These are phyloP conservation scores for Gorsachius magnificus DNA, from an alignment of 2,797 vertebrate species.

Conservation along the genomic window DNA sequence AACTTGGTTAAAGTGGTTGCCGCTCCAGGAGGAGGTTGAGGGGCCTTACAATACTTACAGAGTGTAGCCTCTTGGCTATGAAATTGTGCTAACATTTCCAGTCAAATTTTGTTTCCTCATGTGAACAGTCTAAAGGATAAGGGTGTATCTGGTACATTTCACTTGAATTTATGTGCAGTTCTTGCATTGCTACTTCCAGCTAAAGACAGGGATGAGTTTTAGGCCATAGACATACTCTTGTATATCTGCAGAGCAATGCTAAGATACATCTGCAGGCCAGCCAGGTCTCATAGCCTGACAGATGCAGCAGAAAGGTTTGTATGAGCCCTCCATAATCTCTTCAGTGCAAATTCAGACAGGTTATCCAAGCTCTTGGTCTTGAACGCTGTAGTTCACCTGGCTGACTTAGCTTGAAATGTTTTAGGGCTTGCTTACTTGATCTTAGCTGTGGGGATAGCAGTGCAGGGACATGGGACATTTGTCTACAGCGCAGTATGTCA, in stretches of 20 bases:
- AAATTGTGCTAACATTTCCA: background rate
- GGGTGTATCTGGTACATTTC: background rate
- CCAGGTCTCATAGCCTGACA: background rate
- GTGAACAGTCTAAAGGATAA: background rate
- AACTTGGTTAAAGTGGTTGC: background rate
- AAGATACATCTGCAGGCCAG: background rate
- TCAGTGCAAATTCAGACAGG: background rate
- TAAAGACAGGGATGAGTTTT: background rate
- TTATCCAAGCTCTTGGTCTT: background rate
- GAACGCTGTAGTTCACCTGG: background rate
- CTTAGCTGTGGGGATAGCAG: background rate
- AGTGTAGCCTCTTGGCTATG: background rate
- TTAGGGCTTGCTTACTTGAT: background rate
- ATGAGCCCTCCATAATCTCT: background rate
- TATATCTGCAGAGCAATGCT: background rate
- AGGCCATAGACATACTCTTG: background rate
- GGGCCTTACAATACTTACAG: accelerated
- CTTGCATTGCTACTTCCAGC: background rate
- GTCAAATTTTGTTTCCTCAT: background rate
- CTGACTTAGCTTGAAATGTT: background rate
- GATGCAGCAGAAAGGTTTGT: background rate
- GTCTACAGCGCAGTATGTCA: background rate
- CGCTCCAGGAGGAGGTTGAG: background rate
- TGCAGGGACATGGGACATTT: background rate
- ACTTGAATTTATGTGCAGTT: background rate